These are phyloP conservation scores for Metopia argyrocephala DNA, from an alignment of 2,888 invertebrate species.

Conservation along the genomic window DNA sequence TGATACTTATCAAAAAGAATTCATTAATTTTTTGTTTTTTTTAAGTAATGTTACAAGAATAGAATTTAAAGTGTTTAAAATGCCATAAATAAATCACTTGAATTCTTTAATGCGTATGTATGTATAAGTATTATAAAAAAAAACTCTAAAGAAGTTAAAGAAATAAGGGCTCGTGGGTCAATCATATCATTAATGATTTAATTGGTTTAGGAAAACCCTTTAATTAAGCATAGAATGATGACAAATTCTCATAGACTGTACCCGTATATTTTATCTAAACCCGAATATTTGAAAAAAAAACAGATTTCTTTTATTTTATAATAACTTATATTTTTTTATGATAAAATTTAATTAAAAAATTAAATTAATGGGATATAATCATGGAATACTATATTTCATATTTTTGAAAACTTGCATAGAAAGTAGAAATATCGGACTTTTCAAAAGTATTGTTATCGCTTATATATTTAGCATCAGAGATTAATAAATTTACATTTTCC, in stretches of 20 bases:
- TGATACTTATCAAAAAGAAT: not conserved
- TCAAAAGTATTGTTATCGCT: too few relatives aligned
- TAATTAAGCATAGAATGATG: slow-evolving; percentile 20
- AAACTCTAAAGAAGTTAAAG: slow-evolving; percentile 12
- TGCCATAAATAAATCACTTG: slow-evolving; percentile 49
- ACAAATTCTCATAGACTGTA: slow-evolving; percentile 23
- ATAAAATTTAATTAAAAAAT: too few relatives aligned
- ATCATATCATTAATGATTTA: slow-evolving; percentile 3
- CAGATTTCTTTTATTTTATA: not conserved
- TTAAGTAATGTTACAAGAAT: not conserved
- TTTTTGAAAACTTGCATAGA: too few relatives aligned
- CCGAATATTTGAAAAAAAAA: not conserved
- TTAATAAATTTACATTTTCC: too few relatives aligned
- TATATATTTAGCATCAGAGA: too few relatives aligned
- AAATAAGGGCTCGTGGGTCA: slow-evolving; percentile 26
- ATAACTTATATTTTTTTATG: too few relatives aligned
- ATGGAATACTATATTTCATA: too few relatives aligned
- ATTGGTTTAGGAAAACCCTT: slow-evolving; percentile 32
- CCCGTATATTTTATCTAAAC: slow-evolving; percentile 20
- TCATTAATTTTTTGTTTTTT: too few relatives aligned
- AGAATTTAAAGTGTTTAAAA: slow-evolving; percentile 24
- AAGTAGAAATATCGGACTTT: too few relatives aligned
- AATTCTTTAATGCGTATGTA: too few relatives aligned
- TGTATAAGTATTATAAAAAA: too few relatives aligned
- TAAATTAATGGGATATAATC: too few relatives aligned